These are phyloP conservation scores for Priocnemis perturbator DNA, from an alignment of 2,888 invertebrate genomes.

Conservation along the genomic window DNA sequence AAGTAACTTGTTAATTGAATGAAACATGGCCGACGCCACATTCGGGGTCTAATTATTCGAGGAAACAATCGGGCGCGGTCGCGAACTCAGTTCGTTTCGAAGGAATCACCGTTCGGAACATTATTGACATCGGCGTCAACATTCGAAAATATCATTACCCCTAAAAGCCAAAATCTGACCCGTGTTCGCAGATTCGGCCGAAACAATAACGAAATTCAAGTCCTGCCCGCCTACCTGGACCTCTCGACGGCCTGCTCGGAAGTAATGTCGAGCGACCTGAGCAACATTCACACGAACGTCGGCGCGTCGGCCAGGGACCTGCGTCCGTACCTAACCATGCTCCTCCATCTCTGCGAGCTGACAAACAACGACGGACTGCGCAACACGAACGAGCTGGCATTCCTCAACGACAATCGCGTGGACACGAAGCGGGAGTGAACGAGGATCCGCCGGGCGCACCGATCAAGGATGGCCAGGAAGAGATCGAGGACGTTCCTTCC, in stretches of 20 bases:
- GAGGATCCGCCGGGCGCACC: not conserved
- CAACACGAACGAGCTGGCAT: constrained; percentile 38
- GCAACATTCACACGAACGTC: constrained; percentile 7
- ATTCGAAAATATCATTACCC: no score
- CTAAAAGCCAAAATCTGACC: not conserved
- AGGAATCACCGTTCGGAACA: no score
- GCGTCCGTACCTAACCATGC: constrained; percentile 45
- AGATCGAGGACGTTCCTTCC: no score
- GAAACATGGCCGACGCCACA: no score
- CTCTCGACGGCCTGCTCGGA: constrained; percentile 53
- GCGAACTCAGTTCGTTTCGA: no score
- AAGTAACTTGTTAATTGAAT: no score
- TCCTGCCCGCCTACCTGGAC: constrained; percentile 47
- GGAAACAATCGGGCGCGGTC: not conserved
- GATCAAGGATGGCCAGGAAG: no score
- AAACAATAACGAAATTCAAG: not conserved
- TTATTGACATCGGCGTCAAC: no score
- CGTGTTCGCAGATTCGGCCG: no score
- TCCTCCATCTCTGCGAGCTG: constrained; percentile 56
- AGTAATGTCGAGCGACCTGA: constrained; percentile 37
- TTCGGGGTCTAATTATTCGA: not conserved
- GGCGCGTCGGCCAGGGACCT: constrained; percentile 26
- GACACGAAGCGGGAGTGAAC: constrained; percentile 48
- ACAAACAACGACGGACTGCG: constrained; percentile 47
- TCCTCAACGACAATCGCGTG: constrained; percentile 37